Conservation (phyloP, 2,888 invertebrate species). For the Catocala sponsa region DNA sequence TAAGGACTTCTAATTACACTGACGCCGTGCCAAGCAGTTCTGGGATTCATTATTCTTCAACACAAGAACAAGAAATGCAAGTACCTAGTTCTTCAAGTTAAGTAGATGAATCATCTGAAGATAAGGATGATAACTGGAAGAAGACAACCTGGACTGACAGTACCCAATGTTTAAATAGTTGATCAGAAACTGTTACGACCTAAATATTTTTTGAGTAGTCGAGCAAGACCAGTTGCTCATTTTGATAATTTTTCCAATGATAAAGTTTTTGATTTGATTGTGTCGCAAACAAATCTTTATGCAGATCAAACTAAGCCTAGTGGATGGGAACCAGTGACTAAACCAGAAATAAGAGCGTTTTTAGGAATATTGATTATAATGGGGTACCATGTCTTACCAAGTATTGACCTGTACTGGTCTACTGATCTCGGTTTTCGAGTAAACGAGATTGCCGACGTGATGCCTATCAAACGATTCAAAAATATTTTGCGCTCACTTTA, state of each 20-base stretch:
- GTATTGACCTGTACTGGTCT: slow-evolving; percentile 17
- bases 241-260: slow-evolving; percentile 18
- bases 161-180: slow-evolving; percentile 11
- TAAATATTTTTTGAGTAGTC: slow-evolving; percentile 14
- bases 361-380: slow-evolving; percentile 17
- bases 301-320: slow-evolving; percentile 12
- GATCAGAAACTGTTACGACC: slow-evolving; percentile 16
- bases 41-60: slow-evolving; percentile 28
- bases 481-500: slow-evolving; percentile 12
- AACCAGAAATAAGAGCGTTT: slow-evolving; percentile 13
- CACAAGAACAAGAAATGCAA: slow-evolving; percentile 18
- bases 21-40: slow-evolving; percentile 4
- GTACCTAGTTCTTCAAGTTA: slow-evolving; percentile 21
- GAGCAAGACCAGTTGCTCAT: slow-evolving; percentile 17
- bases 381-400: slow-evolving; percentile 12
- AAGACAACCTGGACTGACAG: slow-evolving; percentile 17
- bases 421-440: slow-evolving; percentile 10
- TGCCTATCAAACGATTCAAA: slow-evolving; percentile 14
- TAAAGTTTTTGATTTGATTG: slow-evolving; percentile 12
- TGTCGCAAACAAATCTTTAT: slow-evolving; percentile 17
- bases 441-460: slow-evolving; percentile 11
- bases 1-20: slow-evolving; percentile 14
- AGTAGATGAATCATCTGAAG: slow-evolving; percentile 18
- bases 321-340: slow-evolving; percentile 6
- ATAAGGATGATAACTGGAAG: slow-evolving; percentile 20